Evolutionary conservation across 1,140 invertebrate species (phyloP).

Genomic region (Halyomorpha halys): DNA sequence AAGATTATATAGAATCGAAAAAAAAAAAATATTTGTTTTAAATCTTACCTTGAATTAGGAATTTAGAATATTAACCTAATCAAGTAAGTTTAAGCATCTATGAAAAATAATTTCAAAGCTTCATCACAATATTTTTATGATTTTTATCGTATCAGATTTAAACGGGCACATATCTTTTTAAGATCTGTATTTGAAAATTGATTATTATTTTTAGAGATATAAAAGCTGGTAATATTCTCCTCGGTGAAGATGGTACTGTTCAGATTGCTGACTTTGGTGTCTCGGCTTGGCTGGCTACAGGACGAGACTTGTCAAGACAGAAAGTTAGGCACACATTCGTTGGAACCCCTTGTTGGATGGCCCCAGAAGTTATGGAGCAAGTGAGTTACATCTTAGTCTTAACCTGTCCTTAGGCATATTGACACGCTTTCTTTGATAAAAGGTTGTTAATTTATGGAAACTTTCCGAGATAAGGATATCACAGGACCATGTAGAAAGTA

Average conservation of each 20-base stretch:
- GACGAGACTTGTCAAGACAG: slow-evolving; percentile 82
- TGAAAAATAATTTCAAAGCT: no score
- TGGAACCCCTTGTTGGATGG: slow-evolving; percentile 99
- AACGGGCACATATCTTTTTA: no score
- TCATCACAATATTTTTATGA: no score
- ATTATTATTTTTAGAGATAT: slow-evolving; percentile 66
- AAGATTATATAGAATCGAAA: no score
- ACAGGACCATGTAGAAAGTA: neutral
- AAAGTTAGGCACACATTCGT: slow-evolving; percentile 95
- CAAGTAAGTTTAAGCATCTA: no score
- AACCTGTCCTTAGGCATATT: neutral
- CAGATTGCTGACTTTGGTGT: slow-evolving; percentile 96
- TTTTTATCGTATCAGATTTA: no score
- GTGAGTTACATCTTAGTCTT: slow-evolving; percentile 32
- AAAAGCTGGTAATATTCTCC: slow-evolving; percentile 95
- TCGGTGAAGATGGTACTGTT: slow-evolving; percentile 95
- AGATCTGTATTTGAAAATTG: no score
- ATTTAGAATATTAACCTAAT: no score
- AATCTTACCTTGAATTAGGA: no score
- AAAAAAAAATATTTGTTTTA: no score
- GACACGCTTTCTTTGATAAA: no score
- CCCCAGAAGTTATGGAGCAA: slow-evolving; percentile 99
- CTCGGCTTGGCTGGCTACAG: slow-evolving; percentile 83
- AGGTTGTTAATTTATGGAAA: neutral
- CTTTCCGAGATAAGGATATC: neutral